Percentiles rank a stretch among this genome's conserved stretches.
Evolutionary conservation across 1,140 invertebrate species (phyloP).

Genomic region (Sycobia sp.): DNA sequence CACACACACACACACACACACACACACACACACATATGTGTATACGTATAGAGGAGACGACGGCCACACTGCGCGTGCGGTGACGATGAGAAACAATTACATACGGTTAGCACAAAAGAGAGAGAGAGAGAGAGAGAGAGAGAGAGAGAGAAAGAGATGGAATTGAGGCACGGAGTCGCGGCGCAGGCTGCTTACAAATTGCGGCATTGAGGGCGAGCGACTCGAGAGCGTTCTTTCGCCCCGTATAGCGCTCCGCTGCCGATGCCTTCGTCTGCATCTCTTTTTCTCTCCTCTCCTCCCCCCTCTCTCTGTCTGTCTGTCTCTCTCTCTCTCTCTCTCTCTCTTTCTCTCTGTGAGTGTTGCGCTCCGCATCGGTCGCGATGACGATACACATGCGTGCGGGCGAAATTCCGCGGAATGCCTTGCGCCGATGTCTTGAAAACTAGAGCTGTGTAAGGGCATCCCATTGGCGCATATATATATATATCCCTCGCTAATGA

Average conservation of each 20-base stretch:
- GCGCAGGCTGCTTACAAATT: constrained; percentile 43
- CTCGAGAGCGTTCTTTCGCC: too few relatives aligned
- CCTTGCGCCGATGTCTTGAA: background rate
- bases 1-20: too few relatives aligned
- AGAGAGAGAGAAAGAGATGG: background rate
- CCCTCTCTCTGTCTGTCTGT: constrained; percentile 1
- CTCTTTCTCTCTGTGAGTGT: background rate
- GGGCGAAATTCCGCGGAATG: background rate
- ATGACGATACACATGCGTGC: background rate
- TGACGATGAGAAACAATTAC: constrained; percentile 37
- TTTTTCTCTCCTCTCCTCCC: too few relatives aligned
- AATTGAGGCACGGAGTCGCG: constrained; percentile 26
- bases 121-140: background rate
- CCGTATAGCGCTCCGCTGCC: too few relatives aligned
- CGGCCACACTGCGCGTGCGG: too few relatives aligned
- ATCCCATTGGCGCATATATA: too few relatives aligned
- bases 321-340: background rate
- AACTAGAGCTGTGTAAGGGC: background rate
- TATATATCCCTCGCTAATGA: background rate
- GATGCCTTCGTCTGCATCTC: too few relatives aligned
- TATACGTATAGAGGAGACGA: too few relatives aligned
- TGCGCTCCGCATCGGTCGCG: background rate
- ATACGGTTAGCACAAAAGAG: constrained; percentile 33
- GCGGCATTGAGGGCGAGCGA: constrained; percentile 39
- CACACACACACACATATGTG: too few relatives aligned